phyloP scores from a whole-genome alignment of 2,888 invertebrate species.

The Phortica okadai region DNA sequence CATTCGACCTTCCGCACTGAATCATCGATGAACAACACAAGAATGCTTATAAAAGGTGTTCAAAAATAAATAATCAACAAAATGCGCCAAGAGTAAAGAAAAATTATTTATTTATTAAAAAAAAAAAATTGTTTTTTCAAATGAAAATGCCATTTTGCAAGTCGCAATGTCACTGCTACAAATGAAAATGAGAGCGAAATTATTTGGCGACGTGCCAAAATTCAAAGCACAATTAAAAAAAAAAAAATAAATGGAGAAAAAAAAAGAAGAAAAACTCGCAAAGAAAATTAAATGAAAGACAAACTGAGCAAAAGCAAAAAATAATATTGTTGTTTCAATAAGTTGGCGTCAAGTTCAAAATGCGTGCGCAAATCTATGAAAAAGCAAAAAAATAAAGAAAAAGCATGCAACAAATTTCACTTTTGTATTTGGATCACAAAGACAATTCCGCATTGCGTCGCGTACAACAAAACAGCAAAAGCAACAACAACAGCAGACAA shows the following conservation, averaged over 20 bases:
- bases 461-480: background rate
- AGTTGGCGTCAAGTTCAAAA: constrained; percentile 39
- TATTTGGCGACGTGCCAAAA: constrained; percentile 60
- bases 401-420: constrained; percentile 36
- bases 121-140: background rate
- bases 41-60: background rate
- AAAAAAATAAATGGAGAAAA: constrained; percentile 40
- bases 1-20: constrained; percentile 19
- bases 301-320: constrained; percentile 14
- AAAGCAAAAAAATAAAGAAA: constrained; percentile 33
- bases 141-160: background rate
- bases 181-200: constrained; percentile 64
- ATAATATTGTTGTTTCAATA: background rate
- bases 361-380: constrained; percentile 39
- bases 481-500: background rate
- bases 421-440: constrained; percentile 28
- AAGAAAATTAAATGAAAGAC: constrained; percentile 31
- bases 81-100: background rate
- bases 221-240: constrained; percentile 56
- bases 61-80: constrained; percentile 28
- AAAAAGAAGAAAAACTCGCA: constrained; percentile 29
- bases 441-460: constrained; percentile 5
- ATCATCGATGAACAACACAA: background rate
- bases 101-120: constrained; percentile 4
- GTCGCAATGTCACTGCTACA: constrained; percentile 28